Conservation (phyloP, 2,113 vertebrate species). For the Regulus satrapa region DNA sequence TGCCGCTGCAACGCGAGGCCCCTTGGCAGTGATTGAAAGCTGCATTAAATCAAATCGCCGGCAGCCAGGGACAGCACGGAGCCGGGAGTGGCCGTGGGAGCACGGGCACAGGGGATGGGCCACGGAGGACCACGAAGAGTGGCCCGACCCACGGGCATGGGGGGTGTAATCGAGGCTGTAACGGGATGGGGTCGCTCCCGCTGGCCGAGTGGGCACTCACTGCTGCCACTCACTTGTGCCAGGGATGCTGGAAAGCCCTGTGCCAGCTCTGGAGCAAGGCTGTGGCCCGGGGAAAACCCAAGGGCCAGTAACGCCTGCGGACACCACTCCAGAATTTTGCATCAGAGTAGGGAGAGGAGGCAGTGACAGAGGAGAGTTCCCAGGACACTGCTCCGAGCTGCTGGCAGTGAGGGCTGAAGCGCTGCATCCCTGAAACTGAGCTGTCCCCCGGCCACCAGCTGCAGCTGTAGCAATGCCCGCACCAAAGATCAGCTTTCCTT, state of each 20-base stretch:
- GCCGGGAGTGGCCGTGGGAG: not conserved
- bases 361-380: accelerated
- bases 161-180: accelerated
- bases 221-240: accelerated
- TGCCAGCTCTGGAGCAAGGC: not conserved
- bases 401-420: not conserved
- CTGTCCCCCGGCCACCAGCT: not conserved
- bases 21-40: not conserved
- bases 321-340: not conserved
- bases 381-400: not conserved
- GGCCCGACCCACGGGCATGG: accelerated
- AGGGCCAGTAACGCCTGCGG: not conserved
- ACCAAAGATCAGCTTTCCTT: conserved; percentile 6
- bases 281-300: not conserved
- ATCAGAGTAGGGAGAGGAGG: not conserved
- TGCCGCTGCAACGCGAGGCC: not conserved
- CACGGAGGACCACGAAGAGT: not conserved
- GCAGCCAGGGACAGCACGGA: not conserved
- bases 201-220: not conserved
- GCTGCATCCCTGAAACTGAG: not conserved
- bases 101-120: accelerated
- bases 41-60: not conserved
- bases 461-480: not conserved
- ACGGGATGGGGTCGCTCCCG: accelerated
- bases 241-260: not conserved